These are phyloP conservation scores for Neria commutata DNA, from an alignment of 2,888 invertebrate genomes.

Conservation along the genomic window DNA sequence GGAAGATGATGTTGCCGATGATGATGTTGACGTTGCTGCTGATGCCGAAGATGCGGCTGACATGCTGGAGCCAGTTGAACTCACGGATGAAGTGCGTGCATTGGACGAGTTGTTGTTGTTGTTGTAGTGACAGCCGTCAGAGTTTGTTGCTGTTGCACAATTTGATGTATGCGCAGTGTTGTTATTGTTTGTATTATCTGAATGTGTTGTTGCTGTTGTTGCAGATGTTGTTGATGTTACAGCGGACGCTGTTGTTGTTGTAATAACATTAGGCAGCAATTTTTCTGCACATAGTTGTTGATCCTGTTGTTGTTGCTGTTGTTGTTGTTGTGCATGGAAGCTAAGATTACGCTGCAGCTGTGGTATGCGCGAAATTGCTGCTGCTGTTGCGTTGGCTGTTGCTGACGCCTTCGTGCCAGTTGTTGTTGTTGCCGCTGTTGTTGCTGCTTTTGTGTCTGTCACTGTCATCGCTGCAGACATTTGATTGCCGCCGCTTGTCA, in stretches of 20 bases:
- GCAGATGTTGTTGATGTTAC: conserved; percentile 23
- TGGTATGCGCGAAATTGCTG: conserved; percentile 44
- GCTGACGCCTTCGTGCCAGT: conserved; percentile 28
- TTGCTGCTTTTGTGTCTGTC: conserved; percentile 8
- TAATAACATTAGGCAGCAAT: background rate
- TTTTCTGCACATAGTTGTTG: too few species aligned
- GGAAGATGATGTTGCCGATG: conserved; percentile 37
- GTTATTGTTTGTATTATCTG: background rate
- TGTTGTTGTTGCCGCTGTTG: conserved; percentile 14
- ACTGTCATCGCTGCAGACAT: conserved; percentile 1
- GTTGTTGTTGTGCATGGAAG: conserved; percentile 9
- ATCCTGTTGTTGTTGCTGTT: conserved; percentile 21
- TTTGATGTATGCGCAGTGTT: conserved; percentile 21
- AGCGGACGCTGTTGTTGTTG: conserved; percentile 21
- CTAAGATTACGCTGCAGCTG: conserved; percentile 43
- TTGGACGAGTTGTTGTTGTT: conserved; percentile 21
- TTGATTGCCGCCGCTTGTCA: background rate
- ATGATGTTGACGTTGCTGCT: conserved; percentile 25
- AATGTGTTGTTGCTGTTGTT: conserved; percentile 11
- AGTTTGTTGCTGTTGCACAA: conserved; percentile 3
- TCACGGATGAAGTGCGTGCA: conserved; percentile 12
- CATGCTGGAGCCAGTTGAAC: too few species aligned
- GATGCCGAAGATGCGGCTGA: conserved; percentile 8
- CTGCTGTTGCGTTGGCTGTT: conserved; percentile 29
- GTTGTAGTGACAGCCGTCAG: conserved; percentile 2